Evolutionary conservation across 2,113 vertebrate genomes (phyloP).

Genomic region (Equus quagga): DNA sequence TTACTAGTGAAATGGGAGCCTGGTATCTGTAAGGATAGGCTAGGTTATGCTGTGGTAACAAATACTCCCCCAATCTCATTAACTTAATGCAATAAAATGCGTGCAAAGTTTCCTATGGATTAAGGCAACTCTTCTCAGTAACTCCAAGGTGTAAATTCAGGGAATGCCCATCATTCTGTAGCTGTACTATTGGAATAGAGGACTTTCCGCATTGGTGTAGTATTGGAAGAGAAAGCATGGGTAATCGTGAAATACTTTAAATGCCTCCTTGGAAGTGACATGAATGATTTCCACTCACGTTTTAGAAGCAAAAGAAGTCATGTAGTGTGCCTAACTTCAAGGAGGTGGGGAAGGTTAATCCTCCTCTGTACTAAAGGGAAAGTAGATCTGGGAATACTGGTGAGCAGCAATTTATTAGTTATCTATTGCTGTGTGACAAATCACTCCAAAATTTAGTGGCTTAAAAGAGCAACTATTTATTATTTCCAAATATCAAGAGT

Average conservation of each 20-base stretch:
- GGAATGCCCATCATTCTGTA: neutral
- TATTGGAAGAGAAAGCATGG: neutral
- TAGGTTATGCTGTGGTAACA: neutral
- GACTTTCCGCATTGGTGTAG: neutral
- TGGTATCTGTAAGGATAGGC: neutral
- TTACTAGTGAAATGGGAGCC: neutral
- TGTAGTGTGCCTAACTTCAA: neutral
- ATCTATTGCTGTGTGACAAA: neutral
- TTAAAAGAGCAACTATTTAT: neutral
- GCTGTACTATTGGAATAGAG: neutral
- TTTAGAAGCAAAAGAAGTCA: conserved; percentile 11
- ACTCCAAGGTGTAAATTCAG: neutral
- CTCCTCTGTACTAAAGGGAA: neutral
- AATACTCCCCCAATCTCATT: neutral
- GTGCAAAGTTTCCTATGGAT: neutral
- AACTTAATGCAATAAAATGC: neutral
- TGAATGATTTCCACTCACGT: neutral
- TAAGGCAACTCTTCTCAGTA: neutral
- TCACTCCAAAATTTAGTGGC: neutral
- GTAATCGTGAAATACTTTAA: neutral
- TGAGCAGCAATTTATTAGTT: neutral
- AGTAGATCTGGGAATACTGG: neutral
- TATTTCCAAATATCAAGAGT: neutral
- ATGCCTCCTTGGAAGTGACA: neutral
- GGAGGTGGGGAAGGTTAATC: neutral